Base-by-base conservation (phyloP, 1,140 invertebrate genomes). In the Achroia grisella region DNA sequence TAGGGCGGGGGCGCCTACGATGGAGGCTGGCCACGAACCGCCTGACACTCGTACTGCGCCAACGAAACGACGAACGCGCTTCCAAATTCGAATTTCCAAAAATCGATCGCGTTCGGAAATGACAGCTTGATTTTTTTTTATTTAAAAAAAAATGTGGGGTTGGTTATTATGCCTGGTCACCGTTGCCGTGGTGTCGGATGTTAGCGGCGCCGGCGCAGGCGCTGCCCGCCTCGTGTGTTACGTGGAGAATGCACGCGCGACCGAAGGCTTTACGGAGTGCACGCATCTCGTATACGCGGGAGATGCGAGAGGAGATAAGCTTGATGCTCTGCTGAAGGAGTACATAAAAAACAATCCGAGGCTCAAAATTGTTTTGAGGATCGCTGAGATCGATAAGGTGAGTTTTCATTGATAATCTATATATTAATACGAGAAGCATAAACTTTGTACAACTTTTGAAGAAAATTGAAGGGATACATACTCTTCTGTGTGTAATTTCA, bases 211-310 rank as follows among this genome's bases (percentile, higher is more conserved):
- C 1, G 80, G 80, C 63, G 71, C 77, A 31, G 85, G 85, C 50
- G 85, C 86, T 52, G 76, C 83, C 41, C 75, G 83, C 40, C 66
- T 87, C 28, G 64, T 86, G 39, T 87, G 86, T 55, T 86, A 85
- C 50, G 78, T 85, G 42, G 84, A 80, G 23, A 63, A 56, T 51
- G 55, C 71, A 48, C 61, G 63, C 52, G 56, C 53, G 8, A 50
- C 48, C 11, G 63, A 71, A 0, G 50, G 50, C 37, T 75, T 66
- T 48, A 71, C 74, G 32, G 75, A 83, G 56, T 87, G 86, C 53
- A 86, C 85, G n/a, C 86, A 87, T 54, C 70, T 87, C 39, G 76
- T 87, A 13, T 86, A 86, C 65, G 56, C 76, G 33, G 83, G 84
- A 13, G 56, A 75, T 42, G 71, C 76, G 28, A 74, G 80, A 43